These are phyloP conservation scores for Drosophila ficusphila DNA, from an alignment of 1,140 invertebrate species.

Conservation along the genomic window DNA sequence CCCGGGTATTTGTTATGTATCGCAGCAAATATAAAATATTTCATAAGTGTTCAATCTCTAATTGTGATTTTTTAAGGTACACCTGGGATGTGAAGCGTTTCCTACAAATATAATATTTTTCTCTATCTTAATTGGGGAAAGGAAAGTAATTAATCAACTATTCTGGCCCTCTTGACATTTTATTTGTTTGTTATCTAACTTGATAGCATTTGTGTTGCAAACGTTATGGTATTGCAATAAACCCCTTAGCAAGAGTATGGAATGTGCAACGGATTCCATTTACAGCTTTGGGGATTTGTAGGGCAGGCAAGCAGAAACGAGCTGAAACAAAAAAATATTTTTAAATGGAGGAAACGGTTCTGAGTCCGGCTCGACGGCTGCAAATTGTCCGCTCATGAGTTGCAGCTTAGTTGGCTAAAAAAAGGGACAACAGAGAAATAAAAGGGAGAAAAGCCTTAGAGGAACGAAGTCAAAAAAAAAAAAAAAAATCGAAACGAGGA, in stretches of 20 bases:
- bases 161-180: no score
- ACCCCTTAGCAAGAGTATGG: conserved; percentile 5
- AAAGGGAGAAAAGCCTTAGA: conserved; percentile 17
- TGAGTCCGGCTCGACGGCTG: conserved; percentile 16
- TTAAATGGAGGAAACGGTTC: conserved; percentile 25
- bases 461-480: neutral
- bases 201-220: neutral
- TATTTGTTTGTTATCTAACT: no score
- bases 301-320: conserved; percentile 15
- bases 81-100: no score
- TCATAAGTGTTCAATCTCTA: no score
- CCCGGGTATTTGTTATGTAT: no score
- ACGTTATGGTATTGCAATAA: neutral
- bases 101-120: no score
- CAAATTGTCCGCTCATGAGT: conserved; percentile 49
- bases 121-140: no score
- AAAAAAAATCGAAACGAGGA: conserved; percentile 8
- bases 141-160: no score
- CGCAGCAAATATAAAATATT: no score
- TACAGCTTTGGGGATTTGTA: conserved; percentile 35
- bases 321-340: conserved; percentile 34
- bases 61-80: no score
- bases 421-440: neutral
- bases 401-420: conserved; percentile 27
- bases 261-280: conserved; percentile 29